Conservation (phyloP, 2,797 vertebrate genomes). For the Ctenopoma kingsleyae region DNA sequence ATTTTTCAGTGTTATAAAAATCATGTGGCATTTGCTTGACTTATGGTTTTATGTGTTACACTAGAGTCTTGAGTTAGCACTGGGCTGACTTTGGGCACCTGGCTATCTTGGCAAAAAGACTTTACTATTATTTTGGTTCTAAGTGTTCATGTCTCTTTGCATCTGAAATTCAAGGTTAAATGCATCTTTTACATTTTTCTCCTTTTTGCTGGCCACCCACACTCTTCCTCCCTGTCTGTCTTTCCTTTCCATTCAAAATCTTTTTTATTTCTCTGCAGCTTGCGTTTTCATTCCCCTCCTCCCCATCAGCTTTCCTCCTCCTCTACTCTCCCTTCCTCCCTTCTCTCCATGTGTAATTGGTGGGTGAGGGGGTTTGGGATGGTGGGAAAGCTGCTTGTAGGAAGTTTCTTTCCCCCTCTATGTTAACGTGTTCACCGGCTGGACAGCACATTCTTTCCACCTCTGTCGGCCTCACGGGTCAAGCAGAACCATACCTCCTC, state of each 20-base stretch:
- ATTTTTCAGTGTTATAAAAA: background rate
- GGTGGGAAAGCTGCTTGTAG: constrained; percentile 78
- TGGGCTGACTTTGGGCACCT: background rate
- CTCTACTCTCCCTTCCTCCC: constrained; percentile 38
- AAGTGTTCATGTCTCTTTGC: constrained; percentile 4
- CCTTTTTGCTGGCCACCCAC: constrained; percentile 10
- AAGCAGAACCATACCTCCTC: constrained; percentile 73
- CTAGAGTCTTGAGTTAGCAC: too few species aligned
- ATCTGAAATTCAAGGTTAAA: constrained; percentile 16
- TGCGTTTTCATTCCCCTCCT: constrained; percentile 55
- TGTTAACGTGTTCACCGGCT: constrained; percentile 86
- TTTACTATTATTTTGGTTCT: background rate
- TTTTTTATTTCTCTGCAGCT: constrained; percentile 63
- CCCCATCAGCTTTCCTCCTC: constrained; percentile 36
- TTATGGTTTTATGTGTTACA: too few species aligned
- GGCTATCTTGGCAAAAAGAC: background rate
- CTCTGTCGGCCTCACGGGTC: constrained; percentile 82
- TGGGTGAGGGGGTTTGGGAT: constrained; percentile 46
- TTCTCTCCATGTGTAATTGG: constrained; percentile 54
- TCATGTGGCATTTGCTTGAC: background rate
- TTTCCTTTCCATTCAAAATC: constrained; percentile 34
- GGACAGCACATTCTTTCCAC: constrained; percentile 86
- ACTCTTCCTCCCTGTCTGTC: background rate
- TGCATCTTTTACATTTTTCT: constrained; percentile 29
- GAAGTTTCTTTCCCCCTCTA: constrained; percentile 52